A percentile compares a stretch with the other conserved stretches of the same genome.
Conservation (phyloP, 2,797 vertebrate species). For the Phyllotis vaccarum region DNA sequence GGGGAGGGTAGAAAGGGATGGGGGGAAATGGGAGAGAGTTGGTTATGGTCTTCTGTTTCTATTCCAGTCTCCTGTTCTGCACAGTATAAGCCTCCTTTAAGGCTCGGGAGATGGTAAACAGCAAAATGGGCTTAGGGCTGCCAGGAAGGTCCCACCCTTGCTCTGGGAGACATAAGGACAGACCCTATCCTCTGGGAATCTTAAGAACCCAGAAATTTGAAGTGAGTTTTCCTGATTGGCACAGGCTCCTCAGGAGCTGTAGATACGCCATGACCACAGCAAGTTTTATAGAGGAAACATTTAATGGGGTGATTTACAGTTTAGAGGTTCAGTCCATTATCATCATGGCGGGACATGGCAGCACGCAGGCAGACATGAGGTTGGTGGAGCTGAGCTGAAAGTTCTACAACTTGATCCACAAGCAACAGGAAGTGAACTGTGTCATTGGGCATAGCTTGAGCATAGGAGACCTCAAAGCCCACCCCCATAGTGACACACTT, state of each 20-base stretch:
- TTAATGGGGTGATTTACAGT: neutral
- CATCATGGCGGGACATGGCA: neutral
- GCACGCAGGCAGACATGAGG: neutral
- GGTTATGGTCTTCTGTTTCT: no score
- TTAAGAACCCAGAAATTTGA: neutral
- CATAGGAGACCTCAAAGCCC: neutral
- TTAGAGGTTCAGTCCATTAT: neutral
- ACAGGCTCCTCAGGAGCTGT: neutral
- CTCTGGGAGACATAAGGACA: neutral
- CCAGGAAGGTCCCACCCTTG: neutral
- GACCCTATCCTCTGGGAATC: neutral
- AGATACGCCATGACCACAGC: neutral
- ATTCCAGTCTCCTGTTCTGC: neutral
- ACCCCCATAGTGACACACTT: neutral
- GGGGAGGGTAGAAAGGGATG: no score
- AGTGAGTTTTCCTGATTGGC: neutral
- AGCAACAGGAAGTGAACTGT: neutral
- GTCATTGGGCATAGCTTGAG: neutral
- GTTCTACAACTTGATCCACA: neutral
- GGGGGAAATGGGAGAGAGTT: neutral
- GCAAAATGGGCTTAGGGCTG: no score
- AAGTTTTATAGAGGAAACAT: neutral
- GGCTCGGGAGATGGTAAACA: neutral
- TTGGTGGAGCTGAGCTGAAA: neutral
- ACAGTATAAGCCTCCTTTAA: rapidly evolving